Evolutionary conservation across 2,113 vertebrate genomes (phyloP).

Genomic region (Oostethus manadensis): DNA sequence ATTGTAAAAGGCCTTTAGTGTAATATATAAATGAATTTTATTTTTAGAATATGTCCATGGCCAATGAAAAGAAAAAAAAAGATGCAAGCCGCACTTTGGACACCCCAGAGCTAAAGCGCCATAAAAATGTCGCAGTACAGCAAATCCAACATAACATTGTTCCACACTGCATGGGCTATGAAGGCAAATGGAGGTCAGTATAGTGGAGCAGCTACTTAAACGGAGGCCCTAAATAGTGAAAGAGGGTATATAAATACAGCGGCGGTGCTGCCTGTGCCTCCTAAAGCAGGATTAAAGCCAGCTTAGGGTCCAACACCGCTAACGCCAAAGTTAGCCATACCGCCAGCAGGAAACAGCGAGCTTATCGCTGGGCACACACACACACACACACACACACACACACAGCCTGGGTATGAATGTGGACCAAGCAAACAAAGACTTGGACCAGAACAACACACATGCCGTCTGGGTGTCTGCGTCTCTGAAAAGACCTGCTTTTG

Average conservation of each 20-base stretch:
- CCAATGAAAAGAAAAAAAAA: too few relatives aligned
- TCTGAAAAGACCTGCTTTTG: background rate
- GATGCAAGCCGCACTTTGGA: too few relatives aligned
- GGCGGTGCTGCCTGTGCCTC: slow-evolving; percentile 48
- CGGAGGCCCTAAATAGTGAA: slow-evolving; percentile 31
- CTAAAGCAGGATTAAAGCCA: slow-evolving; percentile 70
- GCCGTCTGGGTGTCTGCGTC: background rate
- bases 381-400: slow-evolving; percentile 41
- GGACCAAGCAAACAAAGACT: slow-evolving; percentile 49
- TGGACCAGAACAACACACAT: slow-evolving; percentile 22
- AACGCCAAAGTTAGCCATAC: slow-evolving; percentile 69
- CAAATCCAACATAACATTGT: background rate
- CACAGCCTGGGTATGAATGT: slow-evolving; percentile 12
- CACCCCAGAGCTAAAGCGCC: too few relatives aligned
- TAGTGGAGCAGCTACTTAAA: slow-evolving; percentile 19
- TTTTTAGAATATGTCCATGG: too few relatives aligned
- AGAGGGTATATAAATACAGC: slow-evolving; percentile 65
- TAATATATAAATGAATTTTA: too few relatives aligned
- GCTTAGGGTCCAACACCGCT: slow-evolving; percentile 60
- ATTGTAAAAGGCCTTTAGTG: too few relatives aligned
- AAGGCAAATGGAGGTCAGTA: background rate
- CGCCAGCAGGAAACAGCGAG: slow-evolving; percentile 57
- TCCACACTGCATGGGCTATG: background rate
- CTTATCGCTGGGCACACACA: slow-evolving; percentile 35
- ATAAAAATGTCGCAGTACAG: background rate